These are phyloP conservation scores for Tricholauxania praeusta DNA, from an alignment of 2,888 invertebrate genomes.

Conservation along the genomic window DNA sequence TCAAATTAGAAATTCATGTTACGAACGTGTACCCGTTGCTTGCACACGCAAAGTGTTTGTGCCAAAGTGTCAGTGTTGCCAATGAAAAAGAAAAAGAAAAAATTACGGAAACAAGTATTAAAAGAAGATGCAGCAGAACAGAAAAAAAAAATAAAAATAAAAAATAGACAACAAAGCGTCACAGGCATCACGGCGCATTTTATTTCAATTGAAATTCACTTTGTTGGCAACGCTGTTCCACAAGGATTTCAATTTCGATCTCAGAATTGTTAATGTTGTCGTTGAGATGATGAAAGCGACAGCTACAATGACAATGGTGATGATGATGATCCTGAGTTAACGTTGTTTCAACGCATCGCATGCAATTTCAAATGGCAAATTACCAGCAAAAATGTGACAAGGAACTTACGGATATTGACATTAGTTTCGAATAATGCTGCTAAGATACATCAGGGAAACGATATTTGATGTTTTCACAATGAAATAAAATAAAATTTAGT, in stretches of 20 bases:
- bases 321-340: slow-evolving; percentile 5
- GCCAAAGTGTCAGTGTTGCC: slow-evolving; percentile 21
- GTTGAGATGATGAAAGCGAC: background rate
- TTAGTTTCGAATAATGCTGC: too few relatives aligned
- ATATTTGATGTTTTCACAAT: too few relatives aligned
- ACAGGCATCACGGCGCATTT: slow-evolving; percentile 12
- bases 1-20: slow-evolving; percentile 32
- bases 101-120: background rate
- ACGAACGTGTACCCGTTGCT: slow-evolving; percentile 10
- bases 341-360: too few relatives aligned
- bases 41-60: slow-evolving; percentile 4
- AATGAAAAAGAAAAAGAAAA: background rate
- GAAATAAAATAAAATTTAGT: too few relatives aligned
- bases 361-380: too few relatives aligned
- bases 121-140: background rate
- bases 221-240: slow-evolving; percentile 25
- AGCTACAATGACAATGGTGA: background rate
- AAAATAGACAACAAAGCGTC: background rate
- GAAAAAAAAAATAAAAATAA: background rate
- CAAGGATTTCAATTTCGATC: slow-evolving; percentile 28
- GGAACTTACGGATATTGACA: too few relatives aligned
- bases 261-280: background rate
- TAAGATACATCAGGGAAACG: too few relatives aligned
- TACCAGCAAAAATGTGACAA: too few relatives aligned
- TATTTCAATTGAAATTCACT: slow-evolving; percentile 37